These are phyloP conservation scores for Aurelia coerulea DNA, from an alignment of 30 jellyfish, hydroid and myxozoan genomes.

Conservation along the genomic window DNA sequence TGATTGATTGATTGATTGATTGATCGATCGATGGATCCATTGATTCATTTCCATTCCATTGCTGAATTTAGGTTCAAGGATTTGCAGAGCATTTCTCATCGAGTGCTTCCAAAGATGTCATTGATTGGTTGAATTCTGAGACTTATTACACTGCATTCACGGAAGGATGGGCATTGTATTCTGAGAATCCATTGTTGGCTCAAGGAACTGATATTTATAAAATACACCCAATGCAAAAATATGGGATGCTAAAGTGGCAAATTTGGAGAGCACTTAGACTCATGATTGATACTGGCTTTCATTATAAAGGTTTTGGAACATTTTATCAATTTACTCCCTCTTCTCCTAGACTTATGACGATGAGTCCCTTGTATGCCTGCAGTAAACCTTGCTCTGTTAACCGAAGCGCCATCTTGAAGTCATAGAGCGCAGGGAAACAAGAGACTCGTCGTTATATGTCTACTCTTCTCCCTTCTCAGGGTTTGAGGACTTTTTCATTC, in stretches of 20 bases:
- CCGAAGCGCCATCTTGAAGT: too few relatives aligned
- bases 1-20: too few relatives aligned
- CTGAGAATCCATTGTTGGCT: conserved; percentile 95
- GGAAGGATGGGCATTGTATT: conserved; percentile 98
- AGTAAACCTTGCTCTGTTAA: too few relatives aligned
- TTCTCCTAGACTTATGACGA: too few relatives aligned
- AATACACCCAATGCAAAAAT: conserved; percentile 69
- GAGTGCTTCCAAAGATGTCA: conserved; percentile 71
- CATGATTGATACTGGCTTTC: conserved; percentile 96
- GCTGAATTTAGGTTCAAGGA: conserved; percentile 83
- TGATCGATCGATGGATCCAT: too few relatives aligned
- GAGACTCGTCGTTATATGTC: too few relatives aligned
- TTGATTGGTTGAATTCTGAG: conserved; percentile 87
- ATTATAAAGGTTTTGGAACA: conserved; percentile 55
- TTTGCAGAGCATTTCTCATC: conserved; percentile 86
- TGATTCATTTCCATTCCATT: too few relatives aligned
- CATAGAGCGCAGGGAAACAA: too few relatives aligned
- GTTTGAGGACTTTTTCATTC: too few relatives aligned
- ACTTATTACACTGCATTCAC: conserved; percentile 95
- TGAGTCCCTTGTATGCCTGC: too few relatives aligned
- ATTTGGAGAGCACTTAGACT: conserved; percentile 95
- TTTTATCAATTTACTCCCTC: too few relatives aligned
- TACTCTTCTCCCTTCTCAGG: too few relatives aligned
- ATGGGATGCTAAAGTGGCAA: conserved; percentile 97
- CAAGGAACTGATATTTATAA: conserved; percentile 81